These are phyloP conservation scores for Sparidentex hasta DNA, from an alignment of 2,797 vertebrate species.

Conservation along the genomic window DNA sequence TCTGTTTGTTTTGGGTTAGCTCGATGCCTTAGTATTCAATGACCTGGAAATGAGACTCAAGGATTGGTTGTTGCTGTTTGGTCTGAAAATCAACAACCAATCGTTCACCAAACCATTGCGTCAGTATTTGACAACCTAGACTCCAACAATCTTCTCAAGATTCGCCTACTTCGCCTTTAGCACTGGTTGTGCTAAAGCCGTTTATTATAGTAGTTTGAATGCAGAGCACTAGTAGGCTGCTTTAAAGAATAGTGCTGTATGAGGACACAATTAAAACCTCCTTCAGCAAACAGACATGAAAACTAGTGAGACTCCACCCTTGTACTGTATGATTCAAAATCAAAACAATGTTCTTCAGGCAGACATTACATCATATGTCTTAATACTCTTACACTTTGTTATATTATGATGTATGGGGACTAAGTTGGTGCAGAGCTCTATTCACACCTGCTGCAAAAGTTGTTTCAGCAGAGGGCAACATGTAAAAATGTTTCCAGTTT, in stretches of 20 bases:
- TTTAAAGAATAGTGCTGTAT: slow-evolving; percentile 3
- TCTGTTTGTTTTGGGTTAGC: not conserved
- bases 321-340: slow-evolving; percentile 25
- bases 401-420: not conserved
- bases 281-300: slow-evolving; percentile 72
- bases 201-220: slow-evolving; percentile 13
- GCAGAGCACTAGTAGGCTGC: not conserved
- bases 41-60: too few relatives aligned
- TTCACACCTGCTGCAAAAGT: not conserved
- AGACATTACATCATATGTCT: not conserved
- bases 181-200: too few relatives aligned
- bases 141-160: too few relatives aligned
- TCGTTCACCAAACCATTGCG: too few relatives aligned
- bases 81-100: too few relatives aligned
- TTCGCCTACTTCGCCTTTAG: not conserved
- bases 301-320: slow-evolving; percentile 68
- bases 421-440: not conserved
- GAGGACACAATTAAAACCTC: slow-evolving; percentile 43
- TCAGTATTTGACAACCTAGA: too few relatives aligned
- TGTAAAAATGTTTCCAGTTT: slow-evolving; percentile 15
- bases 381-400: not conserved
- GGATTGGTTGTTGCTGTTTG: too few relatives aligned
- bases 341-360: slow-evolving; percentile 18
- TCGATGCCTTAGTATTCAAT: not conserved
- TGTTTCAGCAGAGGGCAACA: slow-evolving; percentile 7